Conservation (phyloP, 1,140 invertebrate species). For the Papilio dardanus region DNA sequence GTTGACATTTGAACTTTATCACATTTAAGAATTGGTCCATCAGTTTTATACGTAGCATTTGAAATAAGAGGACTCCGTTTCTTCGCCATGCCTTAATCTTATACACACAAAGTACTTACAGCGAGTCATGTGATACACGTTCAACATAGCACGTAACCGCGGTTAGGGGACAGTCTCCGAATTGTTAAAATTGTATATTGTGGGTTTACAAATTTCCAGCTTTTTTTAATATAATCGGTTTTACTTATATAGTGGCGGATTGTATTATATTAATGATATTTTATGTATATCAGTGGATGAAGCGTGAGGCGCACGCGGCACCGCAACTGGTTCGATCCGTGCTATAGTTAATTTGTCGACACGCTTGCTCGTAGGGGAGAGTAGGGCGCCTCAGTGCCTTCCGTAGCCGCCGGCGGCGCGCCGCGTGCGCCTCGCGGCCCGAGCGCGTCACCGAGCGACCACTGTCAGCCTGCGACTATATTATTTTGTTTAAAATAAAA, state of each 20-base stretch:
- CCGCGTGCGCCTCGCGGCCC: slow-evolving; percentile 51
- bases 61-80: slow-evolving; percentile 1
- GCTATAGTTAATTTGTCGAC: slow-evolving; percentile 50
- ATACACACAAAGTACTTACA: slow-evolving; percentile 69
- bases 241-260: slow-evolving; percentile 66
- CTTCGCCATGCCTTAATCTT: slow-evolving; percentile 52
- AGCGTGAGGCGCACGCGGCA: slow-evolving; percentile 61
- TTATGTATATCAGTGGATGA: slow-evolving; percentile 71
- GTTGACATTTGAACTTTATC: slow-evolving; percentile 1
- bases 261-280: slow-evolving; percentile 73
- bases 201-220: slow-evolving; percentile 74
- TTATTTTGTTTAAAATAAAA: slow-evolving; percentile 79
- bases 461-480: slow-evolving; percentile 65
- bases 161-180: slow-evolving; percentile 54
- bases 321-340: slow-evolving; percentile 52
- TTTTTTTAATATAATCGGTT: slow-evolving; percentile 77
- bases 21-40: not conserved
- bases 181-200: slow-evolving; percentile 72
- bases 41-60: not conserved
- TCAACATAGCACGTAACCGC: slow-evolving; percentile 41
- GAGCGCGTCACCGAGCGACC: slow-evolving; percentile 47
- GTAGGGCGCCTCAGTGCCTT: slow-evolving; percentile 58
- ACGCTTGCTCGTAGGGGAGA: slow-evolving; percentile 53
- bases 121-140: slow-evolving; percentile 42
- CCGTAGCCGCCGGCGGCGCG: slow-evolving; percentile 48